Percentiles rank a stretch among this genome's conserved stretches.
Conservation (phyloP, 2,888 invertebrate species). For the Tipula lateralis region DNA sequence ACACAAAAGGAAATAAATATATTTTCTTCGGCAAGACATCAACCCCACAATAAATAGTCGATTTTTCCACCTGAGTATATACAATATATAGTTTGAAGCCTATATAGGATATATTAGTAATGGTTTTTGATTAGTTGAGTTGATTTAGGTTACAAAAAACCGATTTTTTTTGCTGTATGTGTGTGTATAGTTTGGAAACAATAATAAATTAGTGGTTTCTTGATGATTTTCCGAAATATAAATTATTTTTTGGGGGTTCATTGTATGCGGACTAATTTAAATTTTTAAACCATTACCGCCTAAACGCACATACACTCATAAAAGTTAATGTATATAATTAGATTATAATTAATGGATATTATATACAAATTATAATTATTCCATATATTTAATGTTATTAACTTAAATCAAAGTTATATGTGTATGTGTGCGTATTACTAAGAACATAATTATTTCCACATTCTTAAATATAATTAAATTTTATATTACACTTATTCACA, state of each 20-base stretch:
- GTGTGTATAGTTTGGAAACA: neutral
- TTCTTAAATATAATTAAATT: conserved; percentile 9
- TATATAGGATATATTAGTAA: neutral
- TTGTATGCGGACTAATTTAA: neutral
- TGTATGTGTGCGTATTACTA: neutral
- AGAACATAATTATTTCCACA: neutral
- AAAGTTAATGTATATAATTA: neutral
- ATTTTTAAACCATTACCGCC: neutral
- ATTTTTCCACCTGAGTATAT: neutral
- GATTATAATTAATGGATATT: neutral
- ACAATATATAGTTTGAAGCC: neutral
- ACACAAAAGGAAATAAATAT: neutral
- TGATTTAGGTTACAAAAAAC: conserved; percentile 3
- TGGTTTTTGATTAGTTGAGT: conserved; percentile 24
- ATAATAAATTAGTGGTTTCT: conserved; percentile 5
- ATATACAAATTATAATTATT: neutral
- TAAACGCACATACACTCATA: neutral
- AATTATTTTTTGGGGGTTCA: neutral
- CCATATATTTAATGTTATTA: neutral
- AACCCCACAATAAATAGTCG: neutral
- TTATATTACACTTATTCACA: neutral
- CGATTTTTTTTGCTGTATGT: too few species aligned
- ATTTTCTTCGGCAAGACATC: neutral
- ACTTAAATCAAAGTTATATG: neutral
- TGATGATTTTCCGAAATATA: neutral